phyloP scores from a whole-genome alignment of 2,797 vertebrate genomes.

The Falco peregrinus region DNA sequence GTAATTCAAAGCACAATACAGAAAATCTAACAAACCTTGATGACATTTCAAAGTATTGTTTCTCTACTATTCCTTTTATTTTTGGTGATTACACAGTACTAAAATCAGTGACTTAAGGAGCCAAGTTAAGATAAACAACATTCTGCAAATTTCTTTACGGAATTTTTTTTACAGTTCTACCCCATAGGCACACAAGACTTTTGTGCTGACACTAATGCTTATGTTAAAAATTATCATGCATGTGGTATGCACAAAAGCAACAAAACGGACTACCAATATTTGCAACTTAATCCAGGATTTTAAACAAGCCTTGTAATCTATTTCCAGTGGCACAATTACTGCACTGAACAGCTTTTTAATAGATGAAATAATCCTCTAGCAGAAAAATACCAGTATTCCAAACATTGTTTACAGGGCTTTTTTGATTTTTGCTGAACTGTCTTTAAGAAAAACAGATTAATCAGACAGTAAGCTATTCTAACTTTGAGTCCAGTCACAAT shows the following conservation, averaged over 20 bases:
- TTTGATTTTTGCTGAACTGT: background rate
- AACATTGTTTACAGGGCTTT: background rate
- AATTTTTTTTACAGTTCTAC: background rate
- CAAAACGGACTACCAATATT: background rate
- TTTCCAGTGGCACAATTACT: background rate
- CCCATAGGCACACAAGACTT: background rate
- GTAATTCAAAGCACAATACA: background rate
- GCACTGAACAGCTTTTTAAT: background rate
- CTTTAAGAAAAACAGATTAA: background rate
- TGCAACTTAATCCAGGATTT: conserved; percentile 6
- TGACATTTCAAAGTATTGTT: background rate
- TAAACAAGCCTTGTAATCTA: background rate
- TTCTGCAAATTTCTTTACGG: background rate
- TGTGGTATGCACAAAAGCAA: accelerated
- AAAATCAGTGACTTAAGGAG: background rate
- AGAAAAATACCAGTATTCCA: background rate
- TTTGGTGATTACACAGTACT: background rate
- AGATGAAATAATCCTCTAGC: background rate
- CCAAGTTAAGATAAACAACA: background rate
- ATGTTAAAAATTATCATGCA: background rate
- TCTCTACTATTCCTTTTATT: background rate
- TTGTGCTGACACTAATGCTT: background rate
- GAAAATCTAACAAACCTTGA: background rate
- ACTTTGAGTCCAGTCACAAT: background rate
- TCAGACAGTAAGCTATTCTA: background rate